Percentiles rank a stretch among this genome's conserved stretches.
These are phyloP conservation scores for Anarhynchus alexandrinus DNA, from an alignment of 2,113 vertebrate genomes.

Conservation along the genomic window DNA sequence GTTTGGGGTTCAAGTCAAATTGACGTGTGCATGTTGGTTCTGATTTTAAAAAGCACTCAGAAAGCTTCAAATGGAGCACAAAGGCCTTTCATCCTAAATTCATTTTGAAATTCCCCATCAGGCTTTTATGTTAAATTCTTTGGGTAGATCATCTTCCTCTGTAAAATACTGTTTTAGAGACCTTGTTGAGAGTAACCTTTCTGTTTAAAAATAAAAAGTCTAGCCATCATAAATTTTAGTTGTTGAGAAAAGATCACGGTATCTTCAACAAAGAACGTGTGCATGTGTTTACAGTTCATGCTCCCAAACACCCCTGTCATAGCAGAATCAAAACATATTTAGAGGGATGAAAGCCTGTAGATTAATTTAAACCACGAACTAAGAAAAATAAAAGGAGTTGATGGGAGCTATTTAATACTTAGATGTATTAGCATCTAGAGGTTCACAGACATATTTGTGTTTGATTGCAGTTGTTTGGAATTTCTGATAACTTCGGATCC, in stretches of 20 bases:
- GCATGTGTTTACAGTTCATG: neutral
- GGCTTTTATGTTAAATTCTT: neutral
- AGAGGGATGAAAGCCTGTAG: neutral
- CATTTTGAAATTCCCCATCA: neutral
- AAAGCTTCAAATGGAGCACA: neutral
- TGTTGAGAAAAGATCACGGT: neutral
- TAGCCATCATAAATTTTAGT: neutral
- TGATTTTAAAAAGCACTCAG: neutral
- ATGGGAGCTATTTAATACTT: neutral
- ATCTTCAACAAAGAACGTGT: neutral
- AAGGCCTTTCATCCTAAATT: conserved; percentile 11
- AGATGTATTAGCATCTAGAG: neutral
- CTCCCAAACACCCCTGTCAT: neutral
- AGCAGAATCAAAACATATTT: neutral
- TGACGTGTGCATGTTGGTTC: neutral
- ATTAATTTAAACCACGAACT: neutral
- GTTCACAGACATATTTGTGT: neutral
- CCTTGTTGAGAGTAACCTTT: neutral
- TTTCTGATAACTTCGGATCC: neutral
- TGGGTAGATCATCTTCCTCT: neutral
- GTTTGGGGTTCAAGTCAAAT: neutral
- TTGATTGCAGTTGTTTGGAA: neutral
- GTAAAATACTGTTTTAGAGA: neutral
- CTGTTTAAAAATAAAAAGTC: neutral
- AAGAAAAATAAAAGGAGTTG: neutral